Evolutionary conservation across 2,113 vertebrate species (phyloP).

Genomic region (Oenanthe melanoleuca): DNA sequence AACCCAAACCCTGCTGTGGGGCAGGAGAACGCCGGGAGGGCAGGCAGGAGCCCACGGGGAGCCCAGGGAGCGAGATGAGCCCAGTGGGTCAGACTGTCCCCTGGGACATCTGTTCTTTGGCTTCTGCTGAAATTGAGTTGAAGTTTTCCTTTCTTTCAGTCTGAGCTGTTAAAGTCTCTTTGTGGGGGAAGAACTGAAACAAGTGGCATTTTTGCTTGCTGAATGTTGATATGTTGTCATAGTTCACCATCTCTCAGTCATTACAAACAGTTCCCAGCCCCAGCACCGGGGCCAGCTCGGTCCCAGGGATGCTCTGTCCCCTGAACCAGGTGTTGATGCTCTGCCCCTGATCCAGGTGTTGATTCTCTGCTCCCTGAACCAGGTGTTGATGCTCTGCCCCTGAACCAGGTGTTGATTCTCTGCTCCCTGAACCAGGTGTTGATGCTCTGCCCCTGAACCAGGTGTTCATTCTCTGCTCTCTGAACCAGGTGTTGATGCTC

Average conservation of each 20-base stretch:
- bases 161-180: background rate
- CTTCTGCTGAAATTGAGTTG: background rate
- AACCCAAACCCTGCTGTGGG: accelerated
- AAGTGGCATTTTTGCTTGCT: background rate
- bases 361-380: too few relatives aligned
- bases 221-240: background rate
- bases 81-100: background rate
- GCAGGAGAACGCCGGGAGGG: background rate
- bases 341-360: too few relatives aligned
- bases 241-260: background rate
- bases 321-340: accelerated
- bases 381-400: too few relatives aligned
- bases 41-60: background rate
- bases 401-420: too few relatives aligned
- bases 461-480: too few relatives aligned
- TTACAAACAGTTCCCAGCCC: background rate
- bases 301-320: background rate
- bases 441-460: too few relatives aligned
- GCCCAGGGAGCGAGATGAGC: background rate
- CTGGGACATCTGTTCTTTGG: accelerated
- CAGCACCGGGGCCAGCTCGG: accelerated
- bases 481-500: too few relatives aligned
- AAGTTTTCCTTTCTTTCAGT: background rate
- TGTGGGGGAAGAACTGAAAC: background rate
- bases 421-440: too few relatives aligned